Base-by-base conservation (phyloP, 2,797 vertebrate genomes). In the Intellagama lesueurii region DNA sequence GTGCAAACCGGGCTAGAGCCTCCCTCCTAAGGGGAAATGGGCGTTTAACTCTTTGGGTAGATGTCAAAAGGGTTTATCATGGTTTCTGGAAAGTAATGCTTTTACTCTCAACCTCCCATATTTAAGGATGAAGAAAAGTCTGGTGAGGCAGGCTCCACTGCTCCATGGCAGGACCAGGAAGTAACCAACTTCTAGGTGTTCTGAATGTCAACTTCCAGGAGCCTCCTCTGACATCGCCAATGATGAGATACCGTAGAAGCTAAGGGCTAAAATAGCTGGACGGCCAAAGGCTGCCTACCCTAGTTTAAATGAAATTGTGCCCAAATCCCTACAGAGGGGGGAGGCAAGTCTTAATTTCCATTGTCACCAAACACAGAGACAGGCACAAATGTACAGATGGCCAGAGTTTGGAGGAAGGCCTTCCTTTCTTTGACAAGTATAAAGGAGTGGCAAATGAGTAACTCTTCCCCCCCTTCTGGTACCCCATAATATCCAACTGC, bases 401-500 rank as follows among this genome's bases (percentile, higher is more conserved):
- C 56, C 1, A 6, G 60, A 35, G 22, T 88, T 88, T 88, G 73
- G 87, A 83, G n/a, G 76, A 83, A 83, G 11, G 28, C 87, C n/a
- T 88, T 64, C 22, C 19, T 83, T 40, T 68, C 24, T 19, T 32
- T 75, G 56, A 72, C 60, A 83, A 66, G 26, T 68, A 60, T 56
- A 77, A 49, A 88, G 40, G 32, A 44, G 30, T 8, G 47, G 70
- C 80, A 83, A 52, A 66, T 66, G 30, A 70, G 69, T 64, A 75
- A 49, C 40, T 28, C 66, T 32, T 35, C 32, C 82, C 75, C 66
- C 30, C 81, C 79, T 82, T 83, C 81, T 77, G 81, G 87, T 66
- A 76, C 81, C 44, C 56, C 14, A 49, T 68, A 83, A 76, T 47
- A 88, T 83, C 81, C 70, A 88, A 32, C 80, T 88, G 87, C 80